phyloP scores from a whole-genome alignment of 2,113 vertebrate species.

The Cynoglossus semilaevis region DNA sequence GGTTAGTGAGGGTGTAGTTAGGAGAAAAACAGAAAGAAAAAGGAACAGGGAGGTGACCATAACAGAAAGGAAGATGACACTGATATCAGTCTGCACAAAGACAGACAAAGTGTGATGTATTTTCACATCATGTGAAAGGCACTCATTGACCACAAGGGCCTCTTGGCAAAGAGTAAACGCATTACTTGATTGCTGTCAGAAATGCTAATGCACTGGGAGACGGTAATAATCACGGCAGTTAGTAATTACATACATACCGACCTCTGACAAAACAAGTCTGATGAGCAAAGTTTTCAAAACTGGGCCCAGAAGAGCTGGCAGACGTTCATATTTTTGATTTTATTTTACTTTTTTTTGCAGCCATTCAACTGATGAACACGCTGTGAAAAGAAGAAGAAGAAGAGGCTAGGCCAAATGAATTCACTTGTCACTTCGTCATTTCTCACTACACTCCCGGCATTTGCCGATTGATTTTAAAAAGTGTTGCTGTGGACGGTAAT shows the following conservation, averaged over 20 bases:
- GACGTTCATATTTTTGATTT: constrained; percentile 22
- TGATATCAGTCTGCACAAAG: constrained; percentile 17
- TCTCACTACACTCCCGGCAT: constrained; percentile 15
- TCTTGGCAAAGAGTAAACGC: constrained; percentile 18
- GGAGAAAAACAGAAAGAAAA: constrained; percentile 17
- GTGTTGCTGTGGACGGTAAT: neutral
- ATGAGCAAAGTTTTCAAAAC: constrained; percentile 43
- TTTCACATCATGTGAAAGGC: constrained; percentile 5
- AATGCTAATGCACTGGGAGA: constrained; percentile 19
- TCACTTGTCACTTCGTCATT: constrained; percentile 54
- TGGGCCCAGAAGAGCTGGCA: constrained; percentile 14
- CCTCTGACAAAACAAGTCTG: constrained; percentile 34
- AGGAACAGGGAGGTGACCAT: too few relatives aligned
- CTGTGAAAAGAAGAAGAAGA: constrained; percentile 31
- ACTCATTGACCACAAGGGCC: neutral
- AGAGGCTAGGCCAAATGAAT: constrained; percentile 36
- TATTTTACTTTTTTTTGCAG: constrained; percentile 7
- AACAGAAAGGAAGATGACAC: neutral
- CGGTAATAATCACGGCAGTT: constrained; percentile 22
- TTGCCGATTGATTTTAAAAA: constrained; percentile 57
- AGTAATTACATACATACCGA: constrained; percentile 19
- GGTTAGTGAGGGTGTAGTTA: constrained; percentile 38
- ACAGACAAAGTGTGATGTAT: neutral
- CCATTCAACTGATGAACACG: constrained; percentile 52
- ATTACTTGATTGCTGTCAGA: constrained; percentile 23